These are phyloP conservation scores for Butorides virescens DNA, from an alignment of 2,113 vertebrate genomes.

Conservation along the genomic window DNA sequence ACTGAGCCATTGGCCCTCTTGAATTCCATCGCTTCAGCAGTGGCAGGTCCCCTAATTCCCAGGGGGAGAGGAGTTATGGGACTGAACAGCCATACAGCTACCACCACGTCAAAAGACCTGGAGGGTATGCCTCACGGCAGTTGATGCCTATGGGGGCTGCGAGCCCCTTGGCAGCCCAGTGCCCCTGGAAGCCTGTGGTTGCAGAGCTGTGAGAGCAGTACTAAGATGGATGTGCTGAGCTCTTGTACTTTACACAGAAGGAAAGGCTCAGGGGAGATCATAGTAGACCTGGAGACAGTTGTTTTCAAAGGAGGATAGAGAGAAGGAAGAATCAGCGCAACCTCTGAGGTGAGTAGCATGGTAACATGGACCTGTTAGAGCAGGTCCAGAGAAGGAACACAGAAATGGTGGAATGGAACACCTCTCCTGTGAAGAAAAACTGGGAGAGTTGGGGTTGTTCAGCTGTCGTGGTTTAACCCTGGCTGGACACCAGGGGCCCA, in stretches of 20 bases:
- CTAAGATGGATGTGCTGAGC: background rate
- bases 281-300: background rate
- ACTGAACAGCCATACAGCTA: background rate
- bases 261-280: background rate
- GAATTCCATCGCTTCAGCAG: background rate
- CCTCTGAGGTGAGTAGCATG: background rate
- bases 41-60: background rate
- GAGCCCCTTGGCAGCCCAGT: background rate
- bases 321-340: background rate
- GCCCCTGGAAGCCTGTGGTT: background rate
- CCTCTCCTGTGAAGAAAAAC: background rate
- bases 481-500: no score
- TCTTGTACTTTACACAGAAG: background rate
- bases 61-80: background rate
- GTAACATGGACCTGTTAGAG: background rate
- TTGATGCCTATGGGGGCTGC: background rate
- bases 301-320: background rate
- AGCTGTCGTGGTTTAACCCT: no score
- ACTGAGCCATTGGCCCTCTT: background rate
- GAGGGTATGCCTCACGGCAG: background rate
- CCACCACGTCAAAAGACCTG: background rate
- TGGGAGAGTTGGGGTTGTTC: background rate
- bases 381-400: background rate
- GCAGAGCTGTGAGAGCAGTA: background rate
- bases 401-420: background rate